Conservation (phyloP, 2,113 vertebrate species). For the Mesoclemmys tuberculata region DNA sequence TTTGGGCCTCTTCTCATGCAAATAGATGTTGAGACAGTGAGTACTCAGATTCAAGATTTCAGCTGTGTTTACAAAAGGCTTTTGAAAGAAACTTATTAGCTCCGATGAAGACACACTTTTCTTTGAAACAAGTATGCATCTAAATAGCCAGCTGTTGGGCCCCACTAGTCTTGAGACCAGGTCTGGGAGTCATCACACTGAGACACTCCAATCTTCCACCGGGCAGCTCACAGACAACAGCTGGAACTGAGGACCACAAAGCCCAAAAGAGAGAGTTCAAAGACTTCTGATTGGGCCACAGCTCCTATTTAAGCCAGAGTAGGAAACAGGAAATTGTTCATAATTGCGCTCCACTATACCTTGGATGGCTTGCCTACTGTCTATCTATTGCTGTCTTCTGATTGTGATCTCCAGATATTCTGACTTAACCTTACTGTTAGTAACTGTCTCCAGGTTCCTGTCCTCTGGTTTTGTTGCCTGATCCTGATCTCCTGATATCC, state of each 20-base stretch:
- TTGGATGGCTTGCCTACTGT: neutral
- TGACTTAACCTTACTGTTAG: neutral
- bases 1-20: neutral
- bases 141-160: neutral
- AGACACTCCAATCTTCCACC: neutral
- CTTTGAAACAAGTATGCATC: neutral
- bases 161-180: neutral
- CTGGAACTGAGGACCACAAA: neutral
- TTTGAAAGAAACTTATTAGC: neutral
- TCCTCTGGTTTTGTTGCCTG: neutral
- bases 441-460: neutral
- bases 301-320: neutral
- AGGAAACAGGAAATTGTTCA: neutral
- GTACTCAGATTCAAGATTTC: neutral
- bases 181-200: neutral
- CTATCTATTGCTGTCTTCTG: neutral
- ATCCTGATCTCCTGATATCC: neutral
- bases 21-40: neutral
- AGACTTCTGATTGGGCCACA: neutral
- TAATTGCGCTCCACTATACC: neutral
- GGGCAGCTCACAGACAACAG: neutral
- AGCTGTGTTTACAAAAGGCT: neutral
- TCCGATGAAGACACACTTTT: neutral
- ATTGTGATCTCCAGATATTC: neutral
- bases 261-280: neutral